These are phyloP conservation scores for Scomber scombrus DNA, from an alignment of 2,113 vertebrate genomes.

Conservation along the genomic window DNA sequence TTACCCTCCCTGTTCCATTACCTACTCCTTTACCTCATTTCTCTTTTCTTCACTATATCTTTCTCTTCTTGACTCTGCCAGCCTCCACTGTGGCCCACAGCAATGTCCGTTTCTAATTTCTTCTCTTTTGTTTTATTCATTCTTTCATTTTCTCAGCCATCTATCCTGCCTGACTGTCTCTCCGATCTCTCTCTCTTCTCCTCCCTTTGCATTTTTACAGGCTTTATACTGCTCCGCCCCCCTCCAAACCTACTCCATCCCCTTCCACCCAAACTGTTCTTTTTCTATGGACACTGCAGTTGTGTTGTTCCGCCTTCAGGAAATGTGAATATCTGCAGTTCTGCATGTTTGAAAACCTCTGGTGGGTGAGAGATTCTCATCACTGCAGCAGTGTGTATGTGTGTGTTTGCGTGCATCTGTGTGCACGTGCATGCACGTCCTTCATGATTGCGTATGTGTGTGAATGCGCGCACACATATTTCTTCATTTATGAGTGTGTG, in stretches of 20 bases:
- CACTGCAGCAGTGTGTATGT: conserved; percentile 46
- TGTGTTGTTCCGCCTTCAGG: conserved; percentile 68
- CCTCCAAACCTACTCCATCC: conserved; percentile 8
- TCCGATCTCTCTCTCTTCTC: conserved; percentile 24
- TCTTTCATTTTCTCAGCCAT: conserved; percentile 75
- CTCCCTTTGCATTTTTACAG: conserved; percentile 58
- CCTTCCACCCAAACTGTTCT: conserved; percentile 48
- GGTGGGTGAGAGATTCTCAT: conserved; percentile 74
- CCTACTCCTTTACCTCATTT: background rate
- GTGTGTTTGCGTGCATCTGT: conserved; percentile 7
- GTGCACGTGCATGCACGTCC: conserved; percentile 1
- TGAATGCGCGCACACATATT: conserved; percentile 22
- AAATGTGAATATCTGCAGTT: conserved; percentile 76
- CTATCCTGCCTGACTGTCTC: conserved; percentile 57
- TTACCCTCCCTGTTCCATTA: conserved; percentile 40
- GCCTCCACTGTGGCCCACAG: conserved; percentile 50
- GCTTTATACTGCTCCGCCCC: conserved; percentile 16
- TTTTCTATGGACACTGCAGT: conserved; percentile 68
- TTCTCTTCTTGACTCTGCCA: conserved; percentile 13
- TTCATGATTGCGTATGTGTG: conserved; percentile 11
- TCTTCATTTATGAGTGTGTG: conserved; percentile 38
- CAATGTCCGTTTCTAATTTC: conserved; percentile 72
- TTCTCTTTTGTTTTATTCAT: conserved; percentile 81
- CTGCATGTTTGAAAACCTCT: conserved; percentile 77
- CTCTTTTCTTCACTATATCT: conserved; percentile 27